Evolutionary conservation across 2,888 invertebrate genomes (phyloP).

Genomic region (Drosophila imparisetae): DNA sequence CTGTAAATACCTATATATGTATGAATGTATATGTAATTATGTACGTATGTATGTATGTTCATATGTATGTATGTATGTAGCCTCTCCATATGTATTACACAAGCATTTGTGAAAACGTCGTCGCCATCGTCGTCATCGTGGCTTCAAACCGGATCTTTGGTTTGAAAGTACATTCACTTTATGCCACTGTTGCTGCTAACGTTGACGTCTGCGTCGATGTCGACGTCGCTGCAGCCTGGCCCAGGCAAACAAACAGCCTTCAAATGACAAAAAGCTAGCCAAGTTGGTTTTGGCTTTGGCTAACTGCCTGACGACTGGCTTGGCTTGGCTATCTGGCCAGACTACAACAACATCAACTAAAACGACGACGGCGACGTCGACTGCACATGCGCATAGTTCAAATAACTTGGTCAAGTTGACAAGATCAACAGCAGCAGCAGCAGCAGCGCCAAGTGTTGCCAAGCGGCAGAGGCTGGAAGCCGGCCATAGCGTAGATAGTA

Average conservation of each 20-base stretch:
- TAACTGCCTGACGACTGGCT: slow-evolving; percentile 24
- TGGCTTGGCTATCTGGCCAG: slow-evolving; percentile 34
- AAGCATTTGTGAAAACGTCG: slow-evolving; percentile 77
- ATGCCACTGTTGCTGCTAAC: slow-evolving; percentile 56
- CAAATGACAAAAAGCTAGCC: slow-evolving; percentile 71
- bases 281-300: slow-evolving; percentile 35
- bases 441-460: slow-evolving; percentile 64
- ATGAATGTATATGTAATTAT: slow-evolving; percentile 7
- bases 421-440: slow-evolving; percentile 65
- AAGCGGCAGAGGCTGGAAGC: slow-evolving; percentile 64
- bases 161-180: slow-evolving; percentile 83
- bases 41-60: slow-evolving; percentile 2
- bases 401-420: slow-evolving; percentile 79
- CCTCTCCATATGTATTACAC: slow-evolving; percentile 72
- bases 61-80: slow-evolving; percentile 10
- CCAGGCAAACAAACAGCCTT: slow-evolving; percentile 67
- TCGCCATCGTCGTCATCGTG: slow-evolving; percentile 61
- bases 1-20: slow-evolving; percentile 8
- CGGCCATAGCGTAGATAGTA: slow-evolving; percentile 33
- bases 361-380: slow-evolving; percentile 44
- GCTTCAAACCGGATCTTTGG: slow-evolving; percentile 82
- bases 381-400: slow-evolving; percentile 79
- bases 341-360: slow-evolving; percentile 5
- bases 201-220: slow-evolving; percentile 33
- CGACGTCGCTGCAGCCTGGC: slow-evolving; percentile 58